Evolutionary conservation across 2,888 invertebrate species (phyloP).

Genomic region (Apocheima hispidaria): DNA sequence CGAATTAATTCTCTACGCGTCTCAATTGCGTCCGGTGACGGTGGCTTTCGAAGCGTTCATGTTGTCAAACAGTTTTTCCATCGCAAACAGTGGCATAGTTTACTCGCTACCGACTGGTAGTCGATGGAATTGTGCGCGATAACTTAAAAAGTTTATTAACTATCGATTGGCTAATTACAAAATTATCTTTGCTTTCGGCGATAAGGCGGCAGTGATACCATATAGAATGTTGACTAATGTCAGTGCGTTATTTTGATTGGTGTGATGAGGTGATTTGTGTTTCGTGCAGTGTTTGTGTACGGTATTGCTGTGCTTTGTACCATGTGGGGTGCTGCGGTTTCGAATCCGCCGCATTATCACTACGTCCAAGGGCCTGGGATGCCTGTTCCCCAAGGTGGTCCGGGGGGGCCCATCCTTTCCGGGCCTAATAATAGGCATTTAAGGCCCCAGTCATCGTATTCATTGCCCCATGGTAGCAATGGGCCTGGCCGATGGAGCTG

Average conservation of each 20-base stretch:
- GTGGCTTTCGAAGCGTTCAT: slow-evolving; percentile 79
- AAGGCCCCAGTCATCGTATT: slow-evolving; percentile 82
- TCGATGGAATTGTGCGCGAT: slow-evolving; percentile 63
- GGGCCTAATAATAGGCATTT: slow-evolving; percentile 73
- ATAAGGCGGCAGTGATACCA: slow-evolving; percentile 67
- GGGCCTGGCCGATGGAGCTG: slow-evolving; percentile 85
- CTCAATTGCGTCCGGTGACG: slow-evolving; percentile 79
- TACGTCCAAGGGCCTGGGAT: slow-evolving; percentile 74
- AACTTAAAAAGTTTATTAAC: slow-evolving; percentile 66
- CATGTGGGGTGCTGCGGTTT: slow-evolving; percentile 83
- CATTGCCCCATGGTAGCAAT: slow-evolving; percentile 84
- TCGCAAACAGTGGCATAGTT: slow-evolving; percentile 76
- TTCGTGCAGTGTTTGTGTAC: slow-evolving; percentile 65
- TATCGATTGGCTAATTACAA: slow-evolving; percentile 71
- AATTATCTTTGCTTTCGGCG: slow-evolving; percentile 59
- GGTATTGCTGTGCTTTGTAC: slow-evolving; percentile 58
- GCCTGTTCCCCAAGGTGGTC: slow-evolving; percentile 67
- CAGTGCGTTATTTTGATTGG: slow-evolving; percentile 65
- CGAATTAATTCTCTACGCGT: slow-evolving; percentile 83
- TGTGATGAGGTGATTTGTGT: slow-evolving; percentile 75
- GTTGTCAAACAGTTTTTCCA: slow-evolving; percentile 78
- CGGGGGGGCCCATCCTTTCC: slow-evolving; percentile 71
- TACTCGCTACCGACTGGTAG: slow-evolving; percentile 72
- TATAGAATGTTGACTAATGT: slow-evolving; percentile 65
- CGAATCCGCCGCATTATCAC: slow-evolving; percentile 79